phyloP scores from a whole-genome alignment of 1,140 invertebrate genomes.

The Cotesia vestalis region DNA sequence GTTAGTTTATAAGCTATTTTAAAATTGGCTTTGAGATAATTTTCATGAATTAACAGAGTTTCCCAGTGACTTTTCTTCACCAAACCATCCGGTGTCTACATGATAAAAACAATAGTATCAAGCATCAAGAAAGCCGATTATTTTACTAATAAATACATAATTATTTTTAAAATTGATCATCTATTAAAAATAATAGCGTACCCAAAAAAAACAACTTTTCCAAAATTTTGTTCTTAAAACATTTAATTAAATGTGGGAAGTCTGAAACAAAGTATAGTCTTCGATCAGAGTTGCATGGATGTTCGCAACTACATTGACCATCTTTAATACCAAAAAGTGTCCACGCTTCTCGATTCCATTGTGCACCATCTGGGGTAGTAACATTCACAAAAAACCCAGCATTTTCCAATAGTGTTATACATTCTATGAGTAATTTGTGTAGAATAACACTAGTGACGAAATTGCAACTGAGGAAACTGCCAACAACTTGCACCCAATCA shows the following conservation, averaged over 20 bases:
- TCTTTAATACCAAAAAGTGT: conserved; percentile 33
- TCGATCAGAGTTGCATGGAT: conserved; percentile 21
- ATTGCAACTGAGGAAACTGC: conserved; percentile 31
- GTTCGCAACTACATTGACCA: conserved; percentile 18
- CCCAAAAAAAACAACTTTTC: too few species aligned
- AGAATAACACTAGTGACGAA: conserved; percentile 19
- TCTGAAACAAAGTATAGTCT: conserved; percentile 40
- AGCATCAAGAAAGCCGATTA: too few species aligned
- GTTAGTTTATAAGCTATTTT: conserved; percentile 14
- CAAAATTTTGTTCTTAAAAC: conserved; percentile 11
- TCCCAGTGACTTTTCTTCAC: conserved; percentile 27
- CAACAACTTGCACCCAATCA: conserved; percentile 44
- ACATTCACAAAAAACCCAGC: conserved; percentile 38
- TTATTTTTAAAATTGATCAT: too few species aligned
- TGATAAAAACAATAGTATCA: neutral
- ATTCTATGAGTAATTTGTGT: conserved; percentile 36
- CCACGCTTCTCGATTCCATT: conserved; percentile 42
- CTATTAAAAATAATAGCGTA: too few species aligned
- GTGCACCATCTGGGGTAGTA: conserved; percentile 37
- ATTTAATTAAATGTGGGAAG: conserved; percentile 38
- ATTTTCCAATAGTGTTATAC: conserved; percentile 37
- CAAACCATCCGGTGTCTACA: conserved; percentile 33
- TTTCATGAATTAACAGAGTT: conserved; percentile 14
- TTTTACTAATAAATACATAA: too few species aligned
- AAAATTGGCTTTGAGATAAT: neutral